Evolutionary conservation across 2,888 invertebrate genomes (phyloP).

Genomic region (Agonopterix subpropinquella): DNA sequence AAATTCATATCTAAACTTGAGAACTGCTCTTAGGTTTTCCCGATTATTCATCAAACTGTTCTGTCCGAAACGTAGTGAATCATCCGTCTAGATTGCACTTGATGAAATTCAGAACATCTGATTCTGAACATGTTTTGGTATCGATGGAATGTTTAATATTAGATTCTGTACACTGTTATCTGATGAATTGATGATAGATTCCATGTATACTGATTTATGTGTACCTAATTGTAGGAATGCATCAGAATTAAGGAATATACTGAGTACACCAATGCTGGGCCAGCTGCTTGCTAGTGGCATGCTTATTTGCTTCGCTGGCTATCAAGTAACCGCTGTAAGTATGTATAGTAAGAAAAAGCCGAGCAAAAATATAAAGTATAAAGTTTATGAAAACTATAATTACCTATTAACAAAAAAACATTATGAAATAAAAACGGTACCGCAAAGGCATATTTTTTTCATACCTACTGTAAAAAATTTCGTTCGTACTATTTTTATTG

Average conservation of each 20-base stretch:
- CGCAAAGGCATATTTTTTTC: too few species aligned
- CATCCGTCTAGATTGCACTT: too few species aligned
- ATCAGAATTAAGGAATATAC: conserved; percentile 34
- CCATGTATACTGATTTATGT: neutral
- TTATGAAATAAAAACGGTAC: too few species aligned
- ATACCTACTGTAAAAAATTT: too few species aligned
- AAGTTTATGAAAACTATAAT: too few species aligned
- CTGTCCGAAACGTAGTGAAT: too few species aligned
- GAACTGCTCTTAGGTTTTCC: neutral
- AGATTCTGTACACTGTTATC: neutral
- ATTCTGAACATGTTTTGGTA: neutral
- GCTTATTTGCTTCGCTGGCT: conserved; percentile 57
- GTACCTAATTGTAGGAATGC: conserved; percentile 32
- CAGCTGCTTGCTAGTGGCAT: conserved; percentile 52
- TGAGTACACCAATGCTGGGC: conserved; percentile 55
- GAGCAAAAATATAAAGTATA: too few species aligned
- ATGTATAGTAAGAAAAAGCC: too few species aligned
- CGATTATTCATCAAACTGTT: too few species aligned
- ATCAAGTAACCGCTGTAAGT: conserved; percentile 52
- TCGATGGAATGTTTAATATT: neutral
- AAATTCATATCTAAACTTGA: neutral
- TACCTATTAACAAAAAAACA: too few species aligned
- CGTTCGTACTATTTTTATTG: too few species aligned
- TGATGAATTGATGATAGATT: neutral
- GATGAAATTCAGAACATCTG: too few species aligned